Percentiles rank a stretch among this genome's conserved stretches.
phyloP scores from a whole-genome alignment of 2,797 vertebrate species.

The Sebastes hopkinsi region DNA sequence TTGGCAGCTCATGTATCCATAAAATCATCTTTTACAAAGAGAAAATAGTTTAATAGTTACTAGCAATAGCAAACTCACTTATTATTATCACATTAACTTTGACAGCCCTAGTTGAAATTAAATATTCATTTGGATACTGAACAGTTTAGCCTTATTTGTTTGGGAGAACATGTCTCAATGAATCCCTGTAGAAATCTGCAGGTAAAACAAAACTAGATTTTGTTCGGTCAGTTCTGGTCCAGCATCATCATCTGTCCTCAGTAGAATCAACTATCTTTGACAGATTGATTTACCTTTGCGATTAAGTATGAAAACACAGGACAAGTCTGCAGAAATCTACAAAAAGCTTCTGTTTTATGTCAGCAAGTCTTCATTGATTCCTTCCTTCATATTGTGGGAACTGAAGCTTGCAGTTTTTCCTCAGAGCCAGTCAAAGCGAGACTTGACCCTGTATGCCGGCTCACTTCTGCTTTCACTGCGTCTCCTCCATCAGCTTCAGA shows the following conservation, averaged over 20 bases:
- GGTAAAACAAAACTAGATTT: not conserved
- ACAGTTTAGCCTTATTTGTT: not conserved
- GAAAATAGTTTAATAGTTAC: not conserved
- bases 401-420: not conserved
- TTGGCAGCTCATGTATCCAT: not conserved
- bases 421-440: not conserved
- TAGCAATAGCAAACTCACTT: too few species aligned
- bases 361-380: slow-evolving; percentile 7
- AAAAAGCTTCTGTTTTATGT: not conserved
- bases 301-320: not conserved
- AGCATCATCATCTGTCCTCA: not conserved
- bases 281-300: not conserved
- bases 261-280: not conserved
- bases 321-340: not conserved
- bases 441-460: not conserved
- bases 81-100: too few species aligned
- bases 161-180: not conserved
- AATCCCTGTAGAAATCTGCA: not conserved
- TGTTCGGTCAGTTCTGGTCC: not conserved
- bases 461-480: slow-evolving; percentile 35
- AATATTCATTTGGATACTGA: not conserved
- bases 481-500: not conserved
- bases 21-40: not conserved
- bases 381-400: not conserved
- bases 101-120: too few species aligned